Evolutionary conservation across 2,888 invertebrate species (phyloP).

Genomic region (Cryptus viduatorius): DNA sequence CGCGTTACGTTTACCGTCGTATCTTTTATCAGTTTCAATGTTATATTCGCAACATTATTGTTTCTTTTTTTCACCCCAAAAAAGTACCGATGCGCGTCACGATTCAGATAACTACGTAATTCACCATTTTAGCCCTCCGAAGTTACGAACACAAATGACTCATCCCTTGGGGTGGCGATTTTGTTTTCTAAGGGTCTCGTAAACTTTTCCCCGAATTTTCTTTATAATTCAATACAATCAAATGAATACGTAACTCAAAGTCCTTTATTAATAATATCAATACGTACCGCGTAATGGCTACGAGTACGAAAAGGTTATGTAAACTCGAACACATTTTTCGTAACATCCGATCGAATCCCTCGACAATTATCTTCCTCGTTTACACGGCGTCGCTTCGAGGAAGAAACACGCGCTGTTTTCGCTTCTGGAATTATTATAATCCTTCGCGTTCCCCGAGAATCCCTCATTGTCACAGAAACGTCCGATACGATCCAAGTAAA

Average conservation of each 20-base stretch:
- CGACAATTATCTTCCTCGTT: too few relatives aligned
- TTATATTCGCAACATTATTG: background rate
- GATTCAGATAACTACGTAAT: conserved; percentile 2
- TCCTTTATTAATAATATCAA: background rate
- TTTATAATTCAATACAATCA: background rate
- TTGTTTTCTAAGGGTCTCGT: background rate
- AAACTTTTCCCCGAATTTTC: background rate
- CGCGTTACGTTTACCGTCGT: too few relatives aligned
- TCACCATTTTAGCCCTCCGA: background rate
- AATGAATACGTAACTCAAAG: background rate
- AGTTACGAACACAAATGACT: background rate
- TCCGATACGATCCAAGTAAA: background rate
- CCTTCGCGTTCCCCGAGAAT: too few relatives aligned
- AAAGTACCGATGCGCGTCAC: background rate
- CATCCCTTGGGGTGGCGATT: background rate
- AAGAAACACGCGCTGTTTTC: too few relatives aligned
- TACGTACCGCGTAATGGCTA: too few relatives aligned
- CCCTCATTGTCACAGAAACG: background rate
- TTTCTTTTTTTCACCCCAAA: background rate
- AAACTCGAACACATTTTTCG: too few relatives aligned
- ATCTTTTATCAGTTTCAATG: background rate
- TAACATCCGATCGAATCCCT: too few relatives aligned
- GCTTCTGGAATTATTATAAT: too few relatives aligned
- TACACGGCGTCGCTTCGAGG: too few relatives aligned
- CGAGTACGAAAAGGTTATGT: too few relatives aligned